These are phyloP conservation scores for Apus apus DNA, from an alignment of 2,113 vertebrate genomes.

Conservation along the genomic window DNA sequence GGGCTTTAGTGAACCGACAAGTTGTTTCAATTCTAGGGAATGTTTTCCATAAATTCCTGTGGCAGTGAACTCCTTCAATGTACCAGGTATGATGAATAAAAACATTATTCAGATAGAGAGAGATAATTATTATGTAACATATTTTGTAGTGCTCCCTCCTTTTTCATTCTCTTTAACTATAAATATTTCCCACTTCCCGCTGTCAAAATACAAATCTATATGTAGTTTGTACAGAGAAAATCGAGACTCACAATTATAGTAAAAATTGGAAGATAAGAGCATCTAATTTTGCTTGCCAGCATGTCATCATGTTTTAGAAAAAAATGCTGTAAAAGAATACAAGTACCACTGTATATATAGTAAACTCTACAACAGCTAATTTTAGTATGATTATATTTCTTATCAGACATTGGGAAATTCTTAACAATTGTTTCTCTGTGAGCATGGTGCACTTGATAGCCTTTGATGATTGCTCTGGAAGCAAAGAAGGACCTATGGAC, in stretches of 20 bases:
- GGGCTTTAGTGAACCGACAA: not conserved
- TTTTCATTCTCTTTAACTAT: not conserved
- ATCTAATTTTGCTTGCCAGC: not conserved
- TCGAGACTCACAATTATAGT: not conserved
- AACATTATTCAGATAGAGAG: not conserved
- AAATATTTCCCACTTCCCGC: slow-evolving; percentile 9
- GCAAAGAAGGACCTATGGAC: not conserved
- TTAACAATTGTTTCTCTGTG: not conserved
- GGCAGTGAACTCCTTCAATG: not conserved
- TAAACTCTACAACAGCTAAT: not conserved
- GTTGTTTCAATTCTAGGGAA: not conserved
- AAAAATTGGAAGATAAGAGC: not conserved
- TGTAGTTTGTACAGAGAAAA: not conserved
- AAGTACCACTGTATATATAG: not conserved
- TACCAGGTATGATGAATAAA: not conserved
- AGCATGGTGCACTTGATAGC: not conserved
- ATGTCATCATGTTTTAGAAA: not conserved
- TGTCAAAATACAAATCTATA: not conserved
- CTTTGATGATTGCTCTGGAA: not conserved
- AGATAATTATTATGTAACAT: not conserved
- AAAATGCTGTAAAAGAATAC: not conserved
- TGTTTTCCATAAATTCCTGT: not conserved
- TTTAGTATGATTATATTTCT: not conserved
- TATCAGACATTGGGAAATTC: not conserved
- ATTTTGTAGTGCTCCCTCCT: not conserved